Evolutionary conservation across 1,140 invertebrate genomes (phyloP), one percentile per base, ranked within the genome.

Genomic region (Atta texana): DNA sequence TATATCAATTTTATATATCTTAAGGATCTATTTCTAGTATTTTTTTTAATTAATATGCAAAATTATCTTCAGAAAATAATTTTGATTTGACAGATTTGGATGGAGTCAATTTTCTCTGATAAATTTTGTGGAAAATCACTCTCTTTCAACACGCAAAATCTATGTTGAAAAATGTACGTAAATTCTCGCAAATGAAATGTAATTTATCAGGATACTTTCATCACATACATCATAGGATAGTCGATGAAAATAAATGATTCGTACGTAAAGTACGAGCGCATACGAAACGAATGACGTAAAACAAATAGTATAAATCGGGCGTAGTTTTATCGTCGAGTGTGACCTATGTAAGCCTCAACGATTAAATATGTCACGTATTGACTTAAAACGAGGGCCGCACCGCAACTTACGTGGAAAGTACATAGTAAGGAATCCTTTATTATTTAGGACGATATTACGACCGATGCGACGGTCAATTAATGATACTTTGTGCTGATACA

Each of bases 341-440:
- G 76, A 86, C 76, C 85, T 86, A 81, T 81, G 85, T 86, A 86
- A 57, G 63, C 44, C 63, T 68, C 59, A 74, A 74, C 55, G 44
- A 18, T 86, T 78, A 86, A 86, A 86, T 86, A 86, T 86, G 85
- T 86, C 85, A 86, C 53, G 1, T 86, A 86, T 86, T 76, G 85
- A 86, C 85, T 86, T 57, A 49, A 86, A 69, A 84, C 80, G 4
- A 16, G 76, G 55, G 39, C 21, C 8, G 39, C n/a, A 34, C 10
- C 51, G 16, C 28, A 80, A 59, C 66, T 34, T 53, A 51, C 49
- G 74, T 69, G 16, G 51, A 69, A 61, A 31, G 66, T 44, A 53
- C 44, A 63, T 80, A 53, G 44, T 64, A 59, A 61, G 12, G 28
- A 18, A 64, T 72, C 21, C 55, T 87, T 87, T 14, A 87, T 87